Conservation (phyloP, 2,797 vertebrate species). For the Spatula versicolor region DNA sequence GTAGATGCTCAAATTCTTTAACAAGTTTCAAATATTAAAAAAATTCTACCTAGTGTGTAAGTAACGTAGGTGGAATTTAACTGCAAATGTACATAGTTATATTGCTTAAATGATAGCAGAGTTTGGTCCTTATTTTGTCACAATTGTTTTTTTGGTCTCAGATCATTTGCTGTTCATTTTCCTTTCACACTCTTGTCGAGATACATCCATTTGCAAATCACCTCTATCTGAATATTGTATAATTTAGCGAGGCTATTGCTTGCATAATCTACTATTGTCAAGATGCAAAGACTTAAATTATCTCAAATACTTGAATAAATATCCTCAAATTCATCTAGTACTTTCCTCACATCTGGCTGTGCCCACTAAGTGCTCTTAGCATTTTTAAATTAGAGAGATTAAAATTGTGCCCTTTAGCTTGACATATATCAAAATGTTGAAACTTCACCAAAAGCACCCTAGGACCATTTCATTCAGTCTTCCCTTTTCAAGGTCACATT, state of each 20-base stretch:
- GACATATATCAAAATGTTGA: neutral
- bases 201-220: slow-evolving; percentile 40
- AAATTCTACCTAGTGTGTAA: neutral
- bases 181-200: neutral
- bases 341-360: neutral
- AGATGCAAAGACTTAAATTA: slow-evolving; percentile 9
- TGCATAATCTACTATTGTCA: slow-evolving; percentile 14
- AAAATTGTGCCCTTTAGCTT: slow-evolving; percentile 1
- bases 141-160: neutral
- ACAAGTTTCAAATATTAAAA: neutral
- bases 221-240: slow-evolving; percentile 20
- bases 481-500: neutral
- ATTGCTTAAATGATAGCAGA: neutral
- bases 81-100: slow-evolving; percentile 8
- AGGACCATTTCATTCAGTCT: neutral
- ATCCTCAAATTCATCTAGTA: neutral
- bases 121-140: slow-evolving; percentile 13
- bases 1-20: slow-evolving; percentile 7
- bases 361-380: neutral
- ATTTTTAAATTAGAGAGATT: neutral
- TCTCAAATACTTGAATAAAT: slow-evolving; percentile 37
- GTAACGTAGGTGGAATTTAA: slow-evolving; percentile 19
- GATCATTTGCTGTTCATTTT: slow-evolving; percentile 25
- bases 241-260: slow-evolving; percentile 5
- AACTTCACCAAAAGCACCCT: neutral